Base-by-base conservation (phyloP, 2,888 invertebrate species). In the Aleiodes testaceus region DNA sequence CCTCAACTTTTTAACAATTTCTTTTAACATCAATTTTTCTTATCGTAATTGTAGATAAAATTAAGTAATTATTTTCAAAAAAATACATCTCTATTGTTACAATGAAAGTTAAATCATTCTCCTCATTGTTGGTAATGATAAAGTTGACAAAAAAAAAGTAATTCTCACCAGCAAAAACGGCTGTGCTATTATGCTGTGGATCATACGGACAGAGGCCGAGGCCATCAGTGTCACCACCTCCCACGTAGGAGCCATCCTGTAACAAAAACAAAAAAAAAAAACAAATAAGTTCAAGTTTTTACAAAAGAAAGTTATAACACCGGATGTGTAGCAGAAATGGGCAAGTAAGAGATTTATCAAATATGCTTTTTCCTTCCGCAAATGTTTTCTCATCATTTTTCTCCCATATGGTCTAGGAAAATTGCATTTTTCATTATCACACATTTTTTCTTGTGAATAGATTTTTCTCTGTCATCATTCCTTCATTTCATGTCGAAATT, bases 121-220 rank as follows among this genome's bases (percentile, higher is more conserved):
- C 14, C 22, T 9, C n/a, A 22, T 16, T 30, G 20, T 14, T 44
- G 6, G 12, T 26, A 26, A 14, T n/a, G 30, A 26, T 11, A 36
- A 63, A 42, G n/a, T 44, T 47, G 22, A 22, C 22, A 26, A 50
- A 22, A 42, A 26, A 50, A 16, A 44, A 30, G 69, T 14, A 42
- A 72, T 74, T 85, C 89, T 88, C 87, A 92, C 92, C 92, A 79
- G 91, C 91, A 86, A 92, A 95, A 78, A 97, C 93, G 59, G 95
- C 94, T 20, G 98, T 98, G 85, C 97, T 98, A 89, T 98, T 98
- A 89, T 98, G 97, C 76, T 93, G 92, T 3, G 98, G 98, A 88
- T 97, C 96, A 88, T 95, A 97, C 0, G 99, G 98, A 87, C 97
- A 97, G 75, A 95, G 90, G 55, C 95, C 96, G 79, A 93, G 92